Base-by-base conservation (phyloP, 1,140 invertebrate species). In the Gryllus bimaculatus region DNA sequence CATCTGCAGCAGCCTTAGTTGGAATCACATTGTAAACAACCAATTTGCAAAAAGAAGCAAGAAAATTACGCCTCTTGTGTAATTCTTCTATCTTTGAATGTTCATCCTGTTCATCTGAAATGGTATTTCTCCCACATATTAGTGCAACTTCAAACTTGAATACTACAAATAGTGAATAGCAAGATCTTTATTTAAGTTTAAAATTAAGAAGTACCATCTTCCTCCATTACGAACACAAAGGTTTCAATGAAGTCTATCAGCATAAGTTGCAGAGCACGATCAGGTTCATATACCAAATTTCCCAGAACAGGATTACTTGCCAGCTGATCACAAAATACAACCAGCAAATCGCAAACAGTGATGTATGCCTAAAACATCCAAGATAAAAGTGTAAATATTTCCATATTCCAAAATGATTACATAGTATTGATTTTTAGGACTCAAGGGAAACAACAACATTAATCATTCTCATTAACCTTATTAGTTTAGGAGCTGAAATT, bases 21-120 rank as follows among this genome's bases (percentile, higher is more conserved):
- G 95, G 95, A 83, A 99, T 92, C 81, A 99, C 94, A 85, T 99
- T 98, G 87, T 99, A 99, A 73, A 99, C 95, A 82, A 99, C 94
- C 26, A 99, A 88, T 87, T 99, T 99, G 87, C 96, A 98, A 87
- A 96, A 99, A 76, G 95, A 95, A 4, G 98, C 96, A 76, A 99
- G 88, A 84, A 98, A 97, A 84, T 98, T 99, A 82, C 98, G 89
- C 80, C 96, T 90, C 86, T 98, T 99, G 86, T 99, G 97, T 26
- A 99, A 87, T 84, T 97, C 95, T 88, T 99, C 97, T 83, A 99
- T 99, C 83, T 93, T 93, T 0, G 91, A 91, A 86, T 98, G 96
- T 85, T 99, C 97, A 87, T 98, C 97, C 84, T 94, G 92, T 83
- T 92, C 91, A 81, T 93, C 92, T 90, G 88, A 79, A 77, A 48